Evolutionary conservation across 1,140 invertebrate species (phyloP), one percentile per base, ranked within the genome.

Genomic region (Copidosoma floridanum): DNA sequence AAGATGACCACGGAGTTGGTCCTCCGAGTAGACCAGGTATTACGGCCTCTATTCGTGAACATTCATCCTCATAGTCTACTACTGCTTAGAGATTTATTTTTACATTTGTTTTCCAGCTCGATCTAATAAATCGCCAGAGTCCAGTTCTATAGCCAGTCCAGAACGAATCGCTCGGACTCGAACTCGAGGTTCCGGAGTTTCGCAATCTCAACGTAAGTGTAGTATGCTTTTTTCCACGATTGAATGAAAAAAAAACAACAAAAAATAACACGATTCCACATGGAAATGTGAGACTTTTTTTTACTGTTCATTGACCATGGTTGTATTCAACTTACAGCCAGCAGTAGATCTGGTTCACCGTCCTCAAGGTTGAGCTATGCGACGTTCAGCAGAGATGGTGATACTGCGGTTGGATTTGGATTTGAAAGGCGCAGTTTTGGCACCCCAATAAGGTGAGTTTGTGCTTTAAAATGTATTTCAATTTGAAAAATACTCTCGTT

Each of bases 201-300:
- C 92, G 8, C 93, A 95, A 73, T 95, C 93, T 24, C 93, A 95
- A 82, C 94, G 92, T 94, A 82, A 88, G 89, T 40, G n/a, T n/a
- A n/a, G n/a, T n/a, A n/a, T n/a, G n/a, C n/a, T n/a, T n/a, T n/a
- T n/a, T n/a, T n/a, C n/a, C n/a, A n/a, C n/a, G n/a, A n/a, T n/a
- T n/a, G n/a, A n/a, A n/a, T n/a, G n/a, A n/a, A n/a, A n/a, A n/a
- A n/a, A n/a, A n/a, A n/a, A n/a, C n/a, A n/a, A n/a, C n/a, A n/a
- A n/a, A n/a, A n/a, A n/a, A n/a, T n/a, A n/a, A n/a, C n/a, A n/a
- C n/a, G n/a, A n/a, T n/a, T n/a, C n/a, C n/a, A n/a, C n/a, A n/a
- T n/a, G n/a, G n/a, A n/a, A n/a, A n/a, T n/a, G n/a, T n/a, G n/a
- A n/a, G n/a, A n/a, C n/a, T 44, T 26, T 51, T 65, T 18, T 65